phyloP scores from a whole-genome alignment of 2,888 invertebrate species.

The Pyrocoelia pectoralis region DNA sequence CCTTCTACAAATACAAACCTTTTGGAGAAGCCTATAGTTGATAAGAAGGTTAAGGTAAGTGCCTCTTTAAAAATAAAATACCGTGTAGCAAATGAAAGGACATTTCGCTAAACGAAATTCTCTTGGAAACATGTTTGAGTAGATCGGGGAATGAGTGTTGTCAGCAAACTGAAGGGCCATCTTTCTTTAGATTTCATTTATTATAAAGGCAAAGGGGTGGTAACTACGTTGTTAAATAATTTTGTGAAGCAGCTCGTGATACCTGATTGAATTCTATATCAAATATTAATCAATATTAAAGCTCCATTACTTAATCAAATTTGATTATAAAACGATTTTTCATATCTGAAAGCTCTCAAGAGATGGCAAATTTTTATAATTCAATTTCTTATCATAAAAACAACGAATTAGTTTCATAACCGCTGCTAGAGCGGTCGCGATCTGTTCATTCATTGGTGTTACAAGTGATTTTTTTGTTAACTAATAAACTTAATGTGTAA shows the following conservation, averaged over 20 bases:
- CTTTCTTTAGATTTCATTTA: too few species aligned
- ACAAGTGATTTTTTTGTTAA: too few species aligned
- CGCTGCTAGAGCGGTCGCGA: background rate
- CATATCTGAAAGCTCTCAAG: background rate
- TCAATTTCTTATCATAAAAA: constrained; percentile 2
- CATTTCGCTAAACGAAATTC: too few species aligned
- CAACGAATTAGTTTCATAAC: constrained; percentile 3
- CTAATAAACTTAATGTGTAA: too few species aligned
- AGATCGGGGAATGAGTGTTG: too few species aligned
- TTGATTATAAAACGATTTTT: constrained; percentile 6
- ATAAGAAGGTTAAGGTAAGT: constrained; percentile 80
- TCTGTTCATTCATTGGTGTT: background rate
- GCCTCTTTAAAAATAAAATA: background rate
- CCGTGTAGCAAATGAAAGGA: background rate
- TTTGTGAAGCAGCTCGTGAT: background rate
- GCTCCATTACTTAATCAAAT: constrained; percentile 10
- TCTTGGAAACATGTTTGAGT: too few species aligned
- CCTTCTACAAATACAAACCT: constrained; percentile 66
- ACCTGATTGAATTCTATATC: background rate
- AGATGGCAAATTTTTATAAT: constrained; percentile 4
- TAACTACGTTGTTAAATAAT: background rate
- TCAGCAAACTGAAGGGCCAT: too few species aligned
- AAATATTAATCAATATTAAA: background rate
- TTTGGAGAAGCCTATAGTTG: constrained; percentile 70
- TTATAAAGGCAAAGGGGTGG: background rate